phyloP scores from a whole-genome alignment of 2,888 invertebrate genomes.

The Chydorus sphaericus region DNA sequence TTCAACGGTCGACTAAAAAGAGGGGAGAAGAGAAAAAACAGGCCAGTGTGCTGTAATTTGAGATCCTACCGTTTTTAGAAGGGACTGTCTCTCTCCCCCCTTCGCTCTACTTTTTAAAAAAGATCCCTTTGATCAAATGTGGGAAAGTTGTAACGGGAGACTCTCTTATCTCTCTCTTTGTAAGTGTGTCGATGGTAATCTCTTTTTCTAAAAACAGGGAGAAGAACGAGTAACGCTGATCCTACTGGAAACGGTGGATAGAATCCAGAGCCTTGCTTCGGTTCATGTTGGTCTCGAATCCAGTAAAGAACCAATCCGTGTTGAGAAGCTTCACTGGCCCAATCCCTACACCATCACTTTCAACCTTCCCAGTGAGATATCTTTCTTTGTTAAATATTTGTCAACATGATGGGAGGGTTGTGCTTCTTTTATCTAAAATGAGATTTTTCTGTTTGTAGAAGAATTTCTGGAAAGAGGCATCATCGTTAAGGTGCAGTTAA shows the following conservation, averaged over 20 bases:
- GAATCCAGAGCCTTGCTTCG: background rate
- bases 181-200: constrained; percentile 2
- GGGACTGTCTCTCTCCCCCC: background rate
- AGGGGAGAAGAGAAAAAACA: no score
- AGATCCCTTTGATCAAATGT: background rate
- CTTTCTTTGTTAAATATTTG: background rate
- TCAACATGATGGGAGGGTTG: background rate
- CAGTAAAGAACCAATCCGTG: background rate
- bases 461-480: constrained; percentile 65
- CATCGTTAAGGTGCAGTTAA: constrained; percentile 65
- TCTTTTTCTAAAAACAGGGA: background rate
- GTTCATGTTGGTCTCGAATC: background rate
- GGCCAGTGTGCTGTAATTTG: no score
- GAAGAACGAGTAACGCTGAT: constrained; percentile 7
- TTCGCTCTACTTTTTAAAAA: background rate
- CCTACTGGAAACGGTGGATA: background rate
- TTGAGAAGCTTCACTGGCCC: constrained; percentile 50
- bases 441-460: constrained; percentile 36
- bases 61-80: no score
- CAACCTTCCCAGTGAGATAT: constrained; percentile 36
- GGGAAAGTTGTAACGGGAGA: constrained; percentile 3
- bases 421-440: no score
- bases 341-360: constrained; percentile 76
- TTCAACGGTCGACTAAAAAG: no score
- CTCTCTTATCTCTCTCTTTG: background rate